A percentile compares a stretch with the other conserved stretches of the same genome.
These are phyloP conservation scores for Furcula furcula DNA, from an alignment of 2,888 invertebrate species.

Conservation along the genomic window DNA sequence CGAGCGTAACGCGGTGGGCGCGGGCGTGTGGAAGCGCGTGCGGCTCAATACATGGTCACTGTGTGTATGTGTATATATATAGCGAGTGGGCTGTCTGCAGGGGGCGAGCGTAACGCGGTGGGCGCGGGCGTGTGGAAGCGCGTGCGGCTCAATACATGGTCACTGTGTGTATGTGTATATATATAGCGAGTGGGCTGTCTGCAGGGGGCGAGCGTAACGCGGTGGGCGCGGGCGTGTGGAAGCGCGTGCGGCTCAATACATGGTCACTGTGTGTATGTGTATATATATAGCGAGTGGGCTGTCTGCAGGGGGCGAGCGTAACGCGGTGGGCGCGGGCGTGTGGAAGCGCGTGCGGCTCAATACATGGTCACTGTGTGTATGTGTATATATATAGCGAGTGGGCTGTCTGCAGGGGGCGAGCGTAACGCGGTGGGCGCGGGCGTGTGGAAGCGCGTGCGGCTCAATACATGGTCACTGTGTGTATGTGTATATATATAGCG, in stretches of 20 bases:
- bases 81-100: constrained; percentile 6
- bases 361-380: too few species aligned
- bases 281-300: not conserved
- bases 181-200: constrained; percentile 1
- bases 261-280: too few species aligned
- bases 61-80: not conserved
- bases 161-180: not conserved
- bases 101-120: constrained; percentile 91
- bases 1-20: constrained; percentile 93
- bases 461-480: too few species aligned
- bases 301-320: constrained; percentile 83
- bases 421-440: constrained; percentile 95
- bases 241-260: constrained; percentile 96
- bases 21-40: constrained; percentile 96
- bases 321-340: constrained; percentile 94
- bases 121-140: constrained; percentile 96
- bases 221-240: constrained; percentile 96
- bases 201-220: constrained; percentile 88
- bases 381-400: not conserved
- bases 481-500: not conserved
- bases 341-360: constrained; percentile 97
- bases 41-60: too few species aligned
- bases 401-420: constrained; percentile 71
- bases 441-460: constrained; percentile 96
- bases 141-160: constrained; percentile 96